Evolutionary conservation across 1,140 invertebrate species (phyloP), one percentile per base, ranked within the genome.

Genomic region (Oryzaephilus surinamensis): DNA sequence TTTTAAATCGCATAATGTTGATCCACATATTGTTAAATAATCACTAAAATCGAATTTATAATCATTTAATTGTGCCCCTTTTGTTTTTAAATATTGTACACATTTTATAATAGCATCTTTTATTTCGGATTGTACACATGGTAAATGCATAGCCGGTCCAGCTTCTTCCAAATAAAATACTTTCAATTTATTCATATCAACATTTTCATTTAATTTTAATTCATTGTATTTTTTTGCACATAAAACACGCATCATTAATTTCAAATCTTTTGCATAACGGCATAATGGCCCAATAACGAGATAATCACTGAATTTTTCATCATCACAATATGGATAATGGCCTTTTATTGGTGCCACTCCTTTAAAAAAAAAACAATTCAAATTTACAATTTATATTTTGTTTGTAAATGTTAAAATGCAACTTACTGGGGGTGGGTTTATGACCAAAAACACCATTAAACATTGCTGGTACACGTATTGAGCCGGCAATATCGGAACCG

Each of bases 371-470:
- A 15, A 39, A 32, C 8, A 32, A 23, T 15, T 12, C n/a, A 32
- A 24, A 2, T 32, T 43, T 26, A 8, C 4, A 23, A 19, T 17
- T 6, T 11, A 19, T 16, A 32, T 12, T 10, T 18, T 16, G 15
- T 17, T 32, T 3, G n/a, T 32, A 14, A 19, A 26, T 21, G 13
- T 24, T 12, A 39, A 38, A 35, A 23, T 36, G 10, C 31, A 24
- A 30, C 16, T 24, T 50, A 75, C 80, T 75, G 45, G 73, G 67
- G 1, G 83, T 79, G 12, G 86, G 79, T 54, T 90, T 92, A 58
- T 91, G 84, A 14, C 88, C 86, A 57, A 85, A 94, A 16, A 94
- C 66, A n/a, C 90, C 89, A 62, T 79, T 85, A 55, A 86, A 91
- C 27, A 83, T 71, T 5, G 81, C 72, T 1, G 91, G 90, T 48